These are phyloP conservation scores for Papilio protenor DNA, from an alignment of 2,888 invertebrate genomes.

Conservation along the genomic window DNA sequence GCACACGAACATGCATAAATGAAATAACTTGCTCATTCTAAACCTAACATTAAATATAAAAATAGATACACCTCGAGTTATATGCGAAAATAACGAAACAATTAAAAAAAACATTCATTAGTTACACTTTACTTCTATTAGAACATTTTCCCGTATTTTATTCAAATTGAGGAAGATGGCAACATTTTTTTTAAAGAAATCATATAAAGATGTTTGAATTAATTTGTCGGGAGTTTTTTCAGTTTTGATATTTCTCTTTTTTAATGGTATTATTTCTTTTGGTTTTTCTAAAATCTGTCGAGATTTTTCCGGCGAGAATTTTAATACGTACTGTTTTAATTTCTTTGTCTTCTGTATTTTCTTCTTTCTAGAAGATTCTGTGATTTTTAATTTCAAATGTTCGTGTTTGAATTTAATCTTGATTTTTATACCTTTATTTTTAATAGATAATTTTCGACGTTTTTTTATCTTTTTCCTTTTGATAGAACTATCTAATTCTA, in stretches of 20 bases:
- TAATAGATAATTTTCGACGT: slow-evolving; percentile 45
- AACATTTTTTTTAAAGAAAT: slow-evolving; percentile 62
- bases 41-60: too few species aligned
- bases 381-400: slow-evolving; percentile 59
- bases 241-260: slow-evolving; percentile 57
- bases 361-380: slow-evolving; percentile 45
- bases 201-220: slow-evolving; percentile 68
- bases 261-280: slow-evolving; percentile 55
- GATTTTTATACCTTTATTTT: slow-evolving; percentile 57
- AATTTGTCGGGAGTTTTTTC: slow-evolving; percentile 63
- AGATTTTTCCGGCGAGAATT: slow-evolving; percentile 55
- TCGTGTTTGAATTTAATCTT: slow-evolving; percentile 64
- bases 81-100: too few species aligned
- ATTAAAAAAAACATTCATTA: too few species aligned
- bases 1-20: too few species aligned
- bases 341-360: slow-evolving; percentile 41
- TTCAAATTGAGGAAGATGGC: too few species aligned
- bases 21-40: too few species aligned
- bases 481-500: slow-evolving; percentile 46
- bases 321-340: slow-evolving; percentile 66
- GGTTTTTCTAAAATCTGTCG: slow-evolving; percentile 56
- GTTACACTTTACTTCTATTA: too few species aligned
- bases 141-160: too few species aligned
- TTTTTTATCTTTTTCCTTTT: slow-evolving; percentile 46
- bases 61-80: too few species aligned